Evolutionary conservation across 1,140 invertebrate species (phyloP).

Genomic region (Asobara japonica): DNA sequence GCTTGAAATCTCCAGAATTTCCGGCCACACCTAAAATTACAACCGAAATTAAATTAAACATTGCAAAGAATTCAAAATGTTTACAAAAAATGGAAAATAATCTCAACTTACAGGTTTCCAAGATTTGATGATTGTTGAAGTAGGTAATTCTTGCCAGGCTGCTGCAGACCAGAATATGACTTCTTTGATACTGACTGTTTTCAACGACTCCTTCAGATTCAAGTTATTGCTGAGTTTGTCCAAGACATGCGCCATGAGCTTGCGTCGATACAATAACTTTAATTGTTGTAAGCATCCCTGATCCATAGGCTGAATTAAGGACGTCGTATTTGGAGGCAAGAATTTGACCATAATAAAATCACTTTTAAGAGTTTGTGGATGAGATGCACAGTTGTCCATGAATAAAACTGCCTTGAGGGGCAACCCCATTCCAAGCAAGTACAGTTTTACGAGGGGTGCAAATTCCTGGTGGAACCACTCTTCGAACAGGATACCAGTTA

Average conservation of each 20-base stretch:
- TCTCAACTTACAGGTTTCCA: conserved; percentile 26
- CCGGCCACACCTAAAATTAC: too few relatives aligned
- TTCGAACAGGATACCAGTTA: conserved; percentile 48
- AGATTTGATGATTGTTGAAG: conserved; percentile 32
- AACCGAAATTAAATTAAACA: too few relatives aligned
- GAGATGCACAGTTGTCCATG: conserved; percentile 53
- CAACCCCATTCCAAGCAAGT: conserved; percentile 20
- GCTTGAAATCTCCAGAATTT: too few relatives aligned
- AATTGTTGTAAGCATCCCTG: conserved; percentile 19
- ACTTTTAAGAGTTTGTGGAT: conserved; percentile 34
- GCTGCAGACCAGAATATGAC: conserved; percentile 34
- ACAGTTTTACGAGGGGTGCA: conserved; percentile 42
- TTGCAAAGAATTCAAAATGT: too few relatives aligned
- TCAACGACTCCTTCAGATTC: conserved; percentile 29
- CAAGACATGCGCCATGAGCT: background rate
- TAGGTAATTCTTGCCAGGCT: conserved; percentile 41
- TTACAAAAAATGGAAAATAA: too few relatives aligned
- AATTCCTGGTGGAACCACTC: conserved; percentile 54
- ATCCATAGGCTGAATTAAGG: conserved; percentile 29
- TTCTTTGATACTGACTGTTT: conserved; percentile 42
- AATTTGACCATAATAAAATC: conserved; percentile 20
- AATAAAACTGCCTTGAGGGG: conserved; percentile 54
- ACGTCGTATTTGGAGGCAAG: conserved; percentile 33
- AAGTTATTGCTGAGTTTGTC: background rate
- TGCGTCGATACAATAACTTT: conserved; percentile 11